phyloP scores from a whole-genome alignment of 2,113 vertebrate species.

The Camelus bactrianus region DNA sequence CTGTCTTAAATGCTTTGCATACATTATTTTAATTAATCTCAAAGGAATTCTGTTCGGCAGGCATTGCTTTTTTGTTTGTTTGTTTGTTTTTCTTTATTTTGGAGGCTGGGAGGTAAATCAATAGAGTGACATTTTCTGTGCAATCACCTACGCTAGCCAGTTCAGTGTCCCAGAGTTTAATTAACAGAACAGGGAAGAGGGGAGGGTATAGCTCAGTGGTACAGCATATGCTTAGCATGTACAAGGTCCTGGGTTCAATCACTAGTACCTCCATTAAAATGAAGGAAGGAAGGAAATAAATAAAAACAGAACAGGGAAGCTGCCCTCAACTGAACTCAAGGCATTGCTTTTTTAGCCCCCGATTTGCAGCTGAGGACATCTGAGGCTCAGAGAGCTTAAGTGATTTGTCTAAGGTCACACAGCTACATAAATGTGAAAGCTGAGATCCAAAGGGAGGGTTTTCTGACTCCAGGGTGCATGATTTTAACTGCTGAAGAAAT shows the following conservation, averaged over 20 bases:
- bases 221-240: too few relatives aligned
- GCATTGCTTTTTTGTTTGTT: neutral
- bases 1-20: neutral
- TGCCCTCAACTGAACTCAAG: slow-evolving; percentile 92
- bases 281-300: too few relatives aligned
- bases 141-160: slow-evolving; percentile 68
- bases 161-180: slow-evolving; percentile 92
- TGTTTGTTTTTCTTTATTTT: slow-evolving; percentile 60
- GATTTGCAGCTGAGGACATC: neutral
- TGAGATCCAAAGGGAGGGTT: neutral
- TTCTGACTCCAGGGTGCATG: neutral
- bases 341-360: neutral
- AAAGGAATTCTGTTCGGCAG: slow-evolving; percentile 16
- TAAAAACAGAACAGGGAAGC: slow-evolving; percentile 85
- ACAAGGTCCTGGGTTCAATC: too few relatives aligned
- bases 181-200: slow-evolving; percentile 89
- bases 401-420: neutral
- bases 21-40: slow-evolving; percentile 45
- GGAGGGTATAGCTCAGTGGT: neutral
- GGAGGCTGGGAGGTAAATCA: slow-evolving; percentile 72
- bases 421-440: neutral
- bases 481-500: neutral
- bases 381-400: neutral
- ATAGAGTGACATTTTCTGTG: slow-evolving; percentile 55
- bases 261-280: too few relatives aligned